A percentile compares a stretch with the other conserved stretches of the same genome.
These are phyloP conservation scores for Pomatostomus ruficeps DNA, from an alignment of 2,113 vertebrate genomes.

Conservation along the genomic window DNA sequence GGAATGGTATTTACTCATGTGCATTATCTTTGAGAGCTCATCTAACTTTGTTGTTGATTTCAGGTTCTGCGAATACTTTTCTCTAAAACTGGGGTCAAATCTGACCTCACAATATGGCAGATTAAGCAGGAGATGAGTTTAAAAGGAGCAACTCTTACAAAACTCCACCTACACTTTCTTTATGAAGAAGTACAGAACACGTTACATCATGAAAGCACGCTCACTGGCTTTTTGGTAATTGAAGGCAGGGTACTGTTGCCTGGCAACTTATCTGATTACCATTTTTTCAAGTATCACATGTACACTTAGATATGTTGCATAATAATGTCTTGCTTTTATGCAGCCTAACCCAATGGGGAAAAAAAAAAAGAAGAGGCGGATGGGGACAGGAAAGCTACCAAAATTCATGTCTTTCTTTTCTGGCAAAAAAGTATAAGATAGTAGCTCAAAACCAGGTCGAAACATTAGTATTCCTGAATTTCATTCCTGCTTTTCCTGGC, in stretches of 20 bases:
- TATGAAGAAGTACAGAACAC: constrained; percentile 16
- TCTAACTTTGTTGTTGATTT: background rate
- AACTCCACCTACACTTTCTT: constrained; percentile 38
- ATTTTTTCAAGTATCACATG: constrained; percentile 61
- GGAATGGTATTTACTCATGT: background rate
- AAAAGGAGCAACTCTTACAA: constrained; percentile 10
- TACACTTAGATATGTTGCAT: constrained; percentile 39
- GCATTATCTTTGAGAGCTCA: background rate
- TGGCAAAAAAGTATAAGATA: background rate
- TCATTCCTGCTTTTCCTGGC: background rate
- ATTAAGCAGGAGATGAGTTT: background rate
- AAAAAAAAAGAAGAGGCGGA: background rate
- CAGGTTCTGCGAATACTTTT: background rate
- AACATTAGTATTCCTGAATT: constrained; percentile 16
- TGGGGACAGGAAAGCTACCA: background rate
- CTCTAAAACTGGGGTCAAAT: background rate
- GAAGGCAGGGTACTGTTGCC: constrained; percentile 51
- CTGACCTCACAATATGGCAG: background rate
- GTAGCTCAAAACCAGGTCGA: background rate
- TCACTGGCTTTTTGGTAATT: constrained; percentile 49
- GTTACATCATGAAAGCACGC: constrained; percentile 35
- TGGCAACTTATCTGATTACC: constrained; percentile 68
- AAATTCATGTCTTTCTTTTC: background rate
- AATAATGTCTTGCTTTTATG: constrained; percentile 39
- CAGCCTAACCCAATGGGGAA: background rate